A percentile compares a stretch with the other conserved stretches of the same genome.
phyloP scores from a whole-genome alignment of 2,888 invertebrate genomes.

The Nomada goodeniana region DNA sequence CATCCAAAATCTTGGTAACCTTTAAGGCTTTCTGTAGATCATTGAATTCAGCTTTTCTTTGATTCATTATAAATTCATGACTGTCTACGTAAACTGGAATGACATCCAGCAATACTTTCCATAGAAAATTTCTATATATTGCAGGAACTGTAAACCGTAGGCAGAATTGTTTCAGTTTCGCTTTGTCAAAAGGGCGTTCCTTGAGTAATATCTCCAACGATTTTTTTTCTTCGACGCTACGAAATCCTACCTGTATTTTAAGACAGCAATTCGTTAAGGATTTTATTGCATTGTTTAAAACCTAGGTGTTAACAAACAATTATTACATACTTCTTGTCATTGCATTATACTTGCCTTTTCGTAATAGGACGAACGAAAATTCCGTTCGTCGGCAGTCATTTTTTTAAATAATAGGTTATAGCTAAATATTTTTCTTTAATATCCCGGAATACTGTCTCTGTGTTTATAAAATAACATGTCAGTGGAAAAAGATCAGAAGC shows the following conservation, averaged over 20 bases:
- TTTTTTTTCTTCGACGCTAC: slow-evolving; percentile 95
- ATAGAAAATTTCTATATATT: slow-evolving; percentile 91
- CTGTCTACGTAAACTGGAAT: slow-evolving; percentile 91
- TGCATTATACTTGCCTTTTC: slow-evolving; percentile 86
- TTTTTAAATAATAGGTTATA: not conserved
- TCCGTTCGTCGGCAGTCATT: slow-evolving; percentile 88
- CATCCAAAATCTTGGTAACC: slow-evolving; percentile 88
- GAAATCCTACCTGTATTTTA: slow-evolving; percentile 89
- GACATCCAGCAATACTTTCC: slow-evolving; percentile 94
- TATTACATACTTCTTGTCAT: slow-evolving; percentile 4
- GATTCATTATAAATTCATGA: slow-evolving; percentile 90
- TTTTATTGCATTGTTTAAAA: slow-evolving; percentile 4
- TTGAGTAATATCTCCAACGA: slow-evolving; percentile 95
- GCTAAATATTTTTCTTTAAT: too few relatives aligned
- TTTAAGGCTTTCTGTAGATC: slow-evolving; percentile 90
- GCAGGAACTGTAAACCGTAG: slow-evolving; percentile 93
- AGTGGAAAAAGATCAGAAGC: too few relatives aligned
- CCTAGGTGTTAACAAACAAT: not conserved
- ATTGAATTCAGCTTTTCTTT: slow-evolving; percentile 90
- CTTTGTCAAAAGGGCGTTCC: slow-evolving; percentile 92
- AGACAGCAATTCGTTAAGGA: not conserved
- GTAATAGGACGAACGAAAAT: slow-evolving; percentile 93
- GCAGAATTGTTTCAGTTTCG: slow-evolving; percentile 93
- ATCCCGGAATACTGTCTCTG: too few relatives aligned
- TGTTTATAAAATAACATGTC: too few relatives aligned